Evolutionary conservation across 2,888 invertebrate species (phyloP).

Genomic region (Cryptus viduatorius): DNA sequence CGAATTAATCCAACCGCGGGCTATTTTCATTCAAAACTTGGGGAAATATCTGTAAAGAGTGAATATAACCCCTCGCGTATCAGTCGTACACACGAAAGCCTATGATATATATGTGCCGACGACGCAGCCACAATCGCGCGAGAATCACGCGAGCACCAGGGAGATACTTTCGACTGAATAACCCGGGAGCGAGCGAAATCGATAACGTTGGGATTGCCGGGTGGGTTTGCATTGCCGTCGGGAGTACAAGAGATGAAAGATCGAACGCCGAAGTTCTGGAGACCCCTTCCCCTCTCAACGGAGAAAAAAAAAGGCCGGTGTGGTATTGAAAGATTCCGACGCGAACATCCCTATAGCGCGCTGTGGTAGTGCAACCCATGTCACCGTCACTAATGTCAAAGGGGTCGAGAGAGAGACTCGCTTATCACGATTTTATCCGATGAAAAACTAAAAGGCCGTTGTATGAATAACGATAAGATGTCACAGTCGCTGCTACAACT

Average conservation of each 20-base stretch:
- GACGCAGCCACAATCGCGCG: slow-evolving; percentile 10
- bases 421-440: no score
- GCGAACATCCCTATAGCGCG: neutral
- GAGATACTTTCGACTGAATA: slow-evolving; percentile 11
- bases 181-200: slow-evolving; percentile 24
- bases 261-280: neutral
- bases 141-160: neutral
- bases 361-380: no score
- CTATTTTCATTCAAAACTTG: slow-evolving; percentile 35
- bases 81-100: neutral
- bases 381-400: neutral
- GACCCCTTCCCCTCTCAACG: neutral
- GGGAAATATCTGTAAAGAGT: slow-evolving; percentile 17
- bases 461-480: no score
- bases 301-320: neutral
- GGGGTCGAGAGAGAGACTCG: no score
- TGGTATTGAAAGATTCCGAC: slow-evolving; percentile 31
- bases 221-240: slow-evolving; percentile 23
- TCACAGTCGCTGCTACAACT: no score
- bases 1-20: slow-evolving; percentile 36
- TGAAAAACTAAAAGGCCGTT: no score
- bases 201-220: slow-evolving; percentile 11
- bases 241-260: slow-evolving; percentile 17
- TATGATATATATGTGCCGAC: neutral
- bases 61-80: slow-evolving; percentile 14